Base-by-base conservation (phyloP, 1,140 invertebrate genomes). In the Hypothenemus hampei region DNA sequence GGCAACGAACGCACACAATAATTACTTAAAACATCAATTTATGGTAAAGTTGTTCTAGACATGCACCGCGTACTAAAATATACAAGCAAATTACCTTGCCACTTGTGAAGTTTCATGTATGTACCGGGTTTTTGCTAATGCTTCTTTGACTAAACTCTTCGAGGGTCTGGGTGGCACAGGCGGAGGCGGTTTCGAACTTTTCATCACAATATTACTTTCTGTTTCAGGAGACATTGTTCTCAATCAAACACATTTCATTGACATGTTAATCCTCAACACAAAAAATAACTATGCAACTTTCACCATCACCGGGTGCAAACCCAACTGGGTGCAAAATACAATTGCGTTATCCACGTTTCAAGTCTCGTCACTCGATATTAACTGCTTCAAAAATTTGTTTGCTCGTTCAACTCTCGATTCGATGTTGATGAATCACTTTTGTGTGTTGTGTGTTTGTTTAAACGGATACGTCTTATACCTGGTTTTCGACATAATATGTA, bases 81-180 rank as follows among this genome's bases (percentile, higher is more conserved):
- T n/a, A n/a, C n/a, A n/a, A n/a, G n/a, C n/a, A n/a, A n/a, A n/a
- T n/a, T n/a, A n/a, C n/a, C n/a, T n/a, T n/a, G n/a, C n/a, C n/a
- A n/a, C n/a, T n/a, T 59, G 29, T 62, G 52, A 6, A 56, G 18
- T 4, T 31, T n/a, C n/a, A n/a, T n/a, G n/a, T n/a, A 67, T 64
- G 61, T 75, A 75, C 53, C 76, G 71, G 7, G 76, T 77, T 63
- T 81, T 82, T 26, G 83, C 82, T 36, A 85, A 72, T 5, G 83
- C 82, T 67, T 85, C 83, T 1, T 81, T 81, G 24, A 84, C 80
- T 62, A 84, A 73, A 65, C 78, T 80, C 64, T 82, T 78, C 64
- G 81, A 83, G 11, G 84, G 84, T 47, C 83, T 72, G 19, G 84
- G 83, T n/a, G 84, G 84, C 37, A 85, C 82, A 48, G 84, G 84